phyloP scores from a whole-genome alignment of 2,113 vertebrate genomes.

The Xyrauchen texanus region DNA sequence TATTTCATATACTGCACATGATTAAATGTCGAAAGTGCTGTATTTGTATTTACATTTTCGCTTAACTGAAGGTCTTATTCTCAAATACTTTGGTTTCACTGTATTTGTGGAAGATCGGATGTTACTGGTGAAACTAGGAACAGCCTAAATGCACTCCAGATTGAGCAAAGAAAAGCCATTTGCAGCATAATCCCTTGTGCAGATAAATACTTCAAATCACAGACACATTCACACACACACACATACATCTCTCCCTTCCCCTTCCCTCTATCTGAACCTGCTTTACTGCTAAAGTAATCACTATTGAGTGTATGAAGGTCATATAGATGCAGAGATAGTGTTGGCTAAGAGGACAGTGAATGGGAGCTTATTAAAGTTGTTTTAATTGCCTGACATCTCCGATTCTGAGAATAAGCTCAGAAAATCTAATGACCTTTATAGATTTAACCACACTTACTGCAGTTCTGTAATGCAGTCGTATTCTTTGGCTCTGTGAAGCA shows the following conservation, averaged over 20 bases:
- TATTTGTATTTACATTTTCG: too few species aligned
- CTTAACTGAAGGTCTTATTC: too few species aligned
- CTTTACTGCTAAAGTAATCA: not conserved
- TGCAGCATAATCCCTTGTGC: constrained; percentile 20
- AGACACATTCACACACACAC: not conserved
- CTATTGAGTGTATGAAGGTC: constrained; percentile 25
- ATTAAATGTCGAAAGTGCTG: too few species aligned
- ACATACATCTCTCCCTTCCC: not conserved
- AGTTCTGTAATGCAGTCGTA: constrained; percentile 19
- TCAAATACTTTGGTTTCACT: too few species aligned
- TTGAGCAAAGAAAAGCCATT: constrained; percentile 40
- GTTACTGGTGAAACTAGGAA: constrained; percentile 4
- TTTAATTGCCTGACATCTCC: constrained; percentile 19
- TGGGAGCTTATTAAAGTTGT: constrained; percentile 35
- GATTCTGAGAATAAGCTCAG: constrained; percentile 25
- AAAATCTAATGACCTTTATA: constrained; percentile 39
- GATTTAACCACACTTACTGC: constrained; percentile 13
- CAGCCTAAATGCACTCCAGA: constrained; percentile 25
- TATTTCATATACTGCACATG: too few species aligned
- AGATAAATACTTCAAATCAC: not conserved
- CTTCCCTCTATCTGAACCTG: not conserved
- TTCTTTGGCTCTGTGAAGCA: constrained; percentile 13
- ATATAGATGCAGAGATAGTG: constrained; percentile 27
- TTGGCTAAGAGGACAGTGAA: constrained; percentile 12
- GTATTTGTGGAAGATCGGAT: not conserved